A percentile compares a stretch with the other conserved stretches of the same genome.
phyloP scores from a whole-genome alignment of 92 coral and sea anemone species.

The Bergia sp. region DNA sequence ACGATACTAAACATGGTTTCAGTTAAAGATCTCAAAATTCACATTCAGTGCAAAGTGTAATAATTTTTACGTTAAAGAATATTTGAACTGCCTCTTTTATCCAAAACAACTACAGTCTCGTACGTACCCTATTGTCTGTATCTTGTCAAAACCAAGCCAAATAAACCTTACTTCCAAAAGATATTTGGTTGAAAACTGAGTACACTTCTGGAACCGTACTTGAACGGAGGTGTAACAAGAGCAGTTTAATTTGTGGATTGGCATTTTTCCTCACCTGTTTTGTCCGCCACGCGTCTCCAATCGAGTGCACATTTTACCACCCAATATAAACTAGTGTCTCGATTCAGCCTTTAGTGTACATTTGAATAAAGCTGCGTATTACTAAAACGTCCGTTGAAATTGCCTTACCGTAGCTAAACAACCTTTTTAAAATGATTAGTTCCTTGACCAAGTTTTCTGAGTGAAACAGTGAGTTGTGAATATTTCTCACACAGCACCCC shows the following conservation, averaged over 20 bases:
- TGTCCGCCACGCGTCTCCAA: constrained; percentile 9
- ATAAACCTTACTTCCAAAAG: no score
- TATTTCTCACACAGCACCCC: background rate
- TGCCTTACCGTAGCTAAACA: background rate
- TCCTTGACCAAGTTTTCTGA: background rate
- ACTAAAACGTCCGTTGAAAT: background rate
- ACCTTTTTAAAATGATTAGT: background rate
- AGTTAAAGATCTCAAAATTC: background rate
- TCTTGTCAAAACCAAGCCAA: background rate
- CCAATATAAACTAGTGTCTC: background rate
- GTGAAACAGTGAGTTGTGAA: background rate
- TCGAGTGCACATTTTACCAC: background rate
- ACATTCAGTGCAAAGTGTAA: background rate
- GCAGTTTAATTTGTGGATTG: background rate
- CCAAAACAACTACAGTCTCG: background rate
- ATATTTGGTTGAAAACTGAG: background rate
- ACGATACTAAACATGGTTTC: background rate
- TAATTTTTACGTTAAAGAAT: background rate
- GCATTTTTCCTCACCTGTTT: constrained; percentile 12
- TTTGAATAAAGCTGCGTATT: background rate
- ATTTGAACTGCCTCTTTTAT: background rate
- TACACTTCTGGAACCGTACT: background rate
- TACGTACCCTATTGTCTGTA: background rate
- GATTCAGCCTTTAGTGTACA: background rate
- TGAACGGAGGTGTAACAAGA: background rate